Base-by-base conservation (phyloP, 2,113 vertebrate species). In the Promerops cafer region DNA sequence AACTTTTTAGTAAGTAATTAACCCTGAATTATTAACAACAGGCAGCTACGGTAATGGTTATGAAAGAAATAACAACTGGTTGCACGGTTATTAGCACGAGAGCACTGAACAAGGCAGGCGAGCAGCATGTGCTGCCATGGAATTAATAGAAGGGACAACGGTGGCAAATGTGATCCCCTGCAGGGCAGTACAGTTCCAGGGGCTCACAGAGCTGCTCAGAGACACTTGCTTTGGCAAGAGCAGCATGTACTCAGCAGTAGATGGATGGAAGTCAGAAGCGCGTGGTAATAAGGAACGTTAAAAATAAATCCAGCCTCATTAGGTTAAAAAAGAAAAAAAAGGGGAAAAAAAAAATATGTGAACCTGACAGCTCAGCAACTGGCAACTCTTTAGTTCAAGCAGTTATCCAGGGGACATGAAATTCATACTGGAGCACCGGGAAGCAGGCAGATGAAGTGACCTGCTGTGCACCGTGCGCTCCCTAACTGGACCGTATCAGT, bases 221-320 rank as follows among this genome's bases (percentile, higher is more conserved):
- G 60, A 75, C 65, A 31, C 68, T 93, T 61, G 70, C 49, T 80
- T 90, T 96, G 93, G 86, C 93, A 96, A 87, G 44, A 92, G 83
- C 89, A 94, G 93, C 53, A 11, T 19, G 69, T 91, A 60, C 84
- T 68, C 93, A 76, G 87, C 81, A 81, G 77, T 87, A 44, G 52
- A 91, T 60, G 64, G 86, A 94, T 89, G 74, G 81, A 87, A 95
- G 87, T 79, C 87, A 94, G 87, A 91, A 85, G 87, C 2, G 18
- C 63, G 59, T 61, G 59, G 84, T 85, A 96, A 95, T 76, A 94
- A 72, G 74, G 45, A 82, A 54, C 0, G 8, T 87, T 94, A 96
- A 91, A 96, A 95, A 96, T 94, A 95, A 96, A 95, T 96, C 87
- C 66, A 89, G 87, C 37, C 61, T 96, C 76, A 91, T 96, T 79